phyloP scores from a whole-genome alignment of 1,140 invertebrate species.

The Rhizoglyphus robini region DNA sequence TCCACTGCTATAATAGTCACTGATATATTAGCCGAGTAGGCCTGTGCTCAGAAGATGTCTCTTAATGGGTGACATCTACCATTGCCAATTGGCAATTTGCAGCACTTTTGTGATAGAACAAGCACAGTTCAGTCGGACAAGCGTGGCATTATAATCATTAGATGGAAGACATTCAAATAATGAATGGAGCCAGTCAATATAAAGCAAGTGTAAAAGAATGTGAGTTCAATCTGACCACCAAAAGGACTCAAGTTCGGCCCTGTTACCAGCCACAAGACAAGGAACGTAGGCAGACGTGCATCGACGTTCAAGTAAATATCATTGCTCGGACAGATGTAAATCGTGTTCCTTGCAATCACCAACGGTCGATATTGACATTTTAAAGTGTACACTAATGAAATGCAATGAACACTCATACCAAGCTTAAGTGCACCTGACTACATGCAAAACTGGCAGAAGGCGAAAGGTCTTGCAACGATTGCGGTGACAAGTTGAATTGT shows the following conservation, averaged over 20 bases:
- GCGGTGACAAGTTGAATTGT: too few relatives aligned
- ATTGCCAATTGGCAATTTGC: background rate
- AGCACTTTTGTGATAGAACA: too few relatives aligned
- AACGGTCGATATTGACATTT: background rate
- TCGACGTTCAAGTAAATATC: background rate
- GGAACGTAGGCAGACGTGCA: background rate
- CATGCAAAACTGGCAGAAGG: too few relatives aligned
- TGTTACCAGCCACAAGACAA: background rate
- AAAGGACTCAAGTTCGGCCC: background rate
- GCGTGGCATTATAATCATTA: background rate
- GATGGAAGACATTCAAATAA: background rate
- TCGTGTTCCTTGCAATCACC: background rate
- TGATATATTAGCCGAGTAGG: too few relatives aligned
- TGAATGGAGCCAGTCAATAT: background rate
- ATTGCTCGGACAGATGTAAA: conserved; percentile 1
- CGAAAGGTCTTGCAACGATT: too few relatives aligned
- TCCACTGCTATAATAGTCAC: too few relatives aligned
- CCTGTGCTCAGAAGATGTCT: too few relatives aligned
- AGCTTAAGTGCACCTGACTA: too few relatives aligned
- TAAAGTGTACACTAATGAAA: too few relatives aligned
- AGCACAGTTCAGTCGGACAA: too few relatives aligned
- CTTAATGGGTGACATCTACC: background rate
- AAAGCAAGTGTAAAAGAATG: conserved; percentile 1
- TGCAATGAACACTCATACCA: too few relatives aligned
- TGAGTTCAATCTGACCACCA: background rate